Evolutionary conservation across 2,888 invertebrate genomes (phyloP).

Genomic region (Liodrosophila aerea): DNA sequence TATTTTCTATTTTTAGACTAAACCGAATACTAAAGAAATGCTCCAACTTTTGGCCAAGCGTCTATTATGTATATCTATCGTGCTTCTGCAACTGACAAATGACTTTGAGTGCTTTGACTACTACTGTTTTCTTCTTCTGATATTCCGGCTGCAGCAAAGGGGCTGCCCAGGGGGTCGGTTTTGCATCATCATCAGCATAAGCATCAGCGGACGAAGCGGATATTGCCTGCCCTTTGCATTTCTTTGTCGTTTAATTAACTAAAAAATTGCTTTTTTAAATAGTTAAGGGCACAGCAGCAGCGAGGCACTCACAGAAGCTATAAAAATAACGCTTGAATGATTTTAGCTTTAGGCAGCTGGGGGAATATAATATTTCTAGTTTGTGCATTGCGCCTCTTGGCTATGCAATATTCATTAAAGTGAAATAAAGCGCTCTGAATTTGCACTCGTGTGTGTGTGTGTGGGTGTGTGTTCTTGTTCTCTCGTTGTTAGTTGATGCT

Average conservation of each 20-base stretch:
- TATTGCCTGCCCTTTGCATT: conserved; percentile 48
- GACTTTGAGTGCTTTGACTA: conserved; percentile 21
- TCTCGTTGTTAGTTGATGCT: conserved; percentile 31
- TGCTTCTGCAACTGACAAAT: conserved; percentile 39
- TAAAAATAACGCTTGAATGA: conserved; percentile 61
- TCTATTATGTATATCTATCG: not conserved
- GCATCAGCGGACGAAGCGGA: conserved; percentile 21
- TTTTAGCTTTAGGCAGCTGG: conserved; percentile 55
- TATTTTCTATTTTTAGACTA: too few relatives aligned
- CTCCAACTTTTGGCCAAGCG: not conserved
- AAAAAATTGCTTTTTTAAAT: conserved; percentile 72
- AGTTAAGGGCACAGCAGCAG: conserved; percentile 38
- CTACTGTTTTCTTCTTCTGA: too few relatives aligned
- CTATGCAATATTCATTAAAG: conserved; percentile 69
- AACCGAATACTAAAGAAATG: too few relatives aligned
- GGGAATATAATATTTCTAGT: conserved; percentile 44
- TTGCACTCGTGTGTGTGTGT: conserved; percentile 2
- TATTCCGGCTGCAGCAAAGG: conserved; percentile 10
- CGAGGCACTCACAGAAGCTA: conserved; percentile 18
- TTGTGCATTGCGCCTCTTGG: conserved; percentile 29
- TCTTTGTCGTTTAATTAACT: conserved; percentile 79
- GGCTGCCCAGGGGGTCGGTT: too few relatives aligned
- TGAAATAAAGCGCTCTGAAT: conserved; percentile 42
- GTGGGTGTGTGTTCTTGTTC: not conserved
- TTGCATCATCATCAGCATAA: conserved; percentile 16